These are phyloP conservation scores for Megathymus violae DNA, from an alignment of 1,140 invertebrate genomes.

Conservation along the genomic window DNA sequence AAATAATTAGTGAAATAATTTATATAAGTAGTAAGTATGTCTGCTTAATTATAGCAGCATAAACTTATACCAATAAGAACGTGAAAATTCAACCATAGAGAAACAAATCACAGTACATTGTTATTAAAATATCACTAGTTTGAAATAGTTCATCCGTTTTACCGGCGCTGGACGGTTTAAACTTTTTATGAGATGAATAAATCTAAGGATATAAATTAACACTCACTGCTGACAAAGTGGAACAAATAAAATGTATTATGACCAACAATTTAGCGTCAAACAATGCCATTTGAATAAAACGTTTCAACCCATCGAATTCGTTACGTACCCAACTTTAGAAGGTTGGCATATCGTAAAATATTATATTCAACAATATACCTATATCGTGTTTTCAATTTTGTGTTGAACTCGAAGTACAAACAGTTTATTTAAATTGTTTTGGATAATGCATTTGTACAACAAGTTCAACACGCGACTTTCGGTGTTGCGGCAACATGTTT, in stretches of 20 bases:
- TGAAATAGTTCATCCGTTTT: background rate
- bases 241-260: constrained; percentile 18
- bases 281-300: constrained; percentile 5
- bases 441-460: too few relatives aligned
- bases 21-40: constrained; percentile 19
- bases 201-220: constrained; percentile 14
- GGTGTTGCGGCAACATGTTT: background rate
- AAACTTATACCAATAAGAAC: background rate
- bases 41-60: background rate
- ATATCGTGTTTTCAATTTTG: constrained; percentile 1
- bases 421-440: background rate
- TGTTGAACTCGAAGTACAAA: background rate
- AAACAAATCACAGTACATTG: background rate
- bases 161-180: background rate
- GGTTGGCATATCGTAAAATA: background rate
- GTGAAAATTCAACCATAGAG: background rate
- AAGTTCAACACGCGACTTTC: background rate
- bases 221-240: constrained; percentile 22
- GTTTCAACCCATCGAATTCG: constrained; percentile 1
- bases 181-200: background rate
- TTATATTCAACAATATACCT: constrained; percentile 7
- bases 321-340: background rate
- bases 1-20: too few relatives aligned
- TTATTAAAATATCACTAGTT: background rate
- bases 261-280: constrained; percentile 14